These are phyloP conservation scores for Synergus umbraculus DNA, from an alignment of 2,888 invertebrate genomes.

Conservation along the genomic window DNA sequence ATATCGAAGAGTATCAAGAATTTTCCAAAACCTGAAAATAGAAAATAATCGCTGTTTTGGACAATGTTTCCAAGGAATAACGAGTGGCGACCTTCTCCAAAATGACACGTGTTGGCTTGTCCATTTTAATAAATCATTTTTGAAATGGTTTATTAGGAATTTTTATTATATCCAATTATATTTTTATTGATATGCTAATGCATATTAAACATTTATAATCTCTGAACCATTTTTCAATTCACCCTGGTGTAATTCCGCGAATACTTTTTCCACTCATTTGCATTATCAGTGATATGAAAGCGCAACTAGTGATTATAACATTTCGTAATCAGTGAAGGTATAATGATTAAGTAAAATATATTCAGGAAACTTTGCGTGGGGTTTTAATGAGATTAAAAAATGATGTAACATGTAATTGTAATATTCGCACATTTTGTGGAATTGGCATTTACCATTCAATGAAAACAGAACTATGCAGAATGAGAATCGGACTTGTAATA, in stretches of 20 bases:
- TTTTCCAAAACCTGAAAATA: constrained; percentile 30
- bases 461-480: not conserved
- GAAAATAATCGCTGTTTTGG: not conserved
- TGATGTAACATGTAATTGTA: not conserved
- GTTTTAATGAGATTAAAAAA: not conserved
- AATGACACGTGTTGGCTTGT: not conserved
- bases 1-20: not conserved
- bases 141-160: too few species aligned
- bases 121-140: not conserved
- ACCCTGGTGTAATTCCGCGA: not conserved
- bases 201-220: not conserved
- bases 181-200: too few species aligned
- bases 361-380: constrained; percentile 20
- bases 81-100: not conserved
- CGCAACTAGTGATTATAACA: constrained; percentile 20
- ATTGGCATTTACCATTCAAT: too few species aligned
- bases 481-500: not conserved
- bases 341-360: constrained; percentile 13
- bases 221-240: constrained; percentile 11
- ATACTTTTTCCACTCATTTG: constrained; percentile 26
- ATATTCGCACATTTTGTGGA: not conserved
- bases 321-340: constrained; percentile 21
- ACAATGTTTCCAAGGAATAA: not conserved
- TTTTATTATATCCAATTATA: too few species aligned
- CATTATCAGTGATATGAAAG: constrained; percentile 26